Evolutionary conservation across 1,140 invertebrate genomes (phyloP), one percentile per base, ranked within the genome.

Genomic region (Notospermus geniculatus): DNA sequence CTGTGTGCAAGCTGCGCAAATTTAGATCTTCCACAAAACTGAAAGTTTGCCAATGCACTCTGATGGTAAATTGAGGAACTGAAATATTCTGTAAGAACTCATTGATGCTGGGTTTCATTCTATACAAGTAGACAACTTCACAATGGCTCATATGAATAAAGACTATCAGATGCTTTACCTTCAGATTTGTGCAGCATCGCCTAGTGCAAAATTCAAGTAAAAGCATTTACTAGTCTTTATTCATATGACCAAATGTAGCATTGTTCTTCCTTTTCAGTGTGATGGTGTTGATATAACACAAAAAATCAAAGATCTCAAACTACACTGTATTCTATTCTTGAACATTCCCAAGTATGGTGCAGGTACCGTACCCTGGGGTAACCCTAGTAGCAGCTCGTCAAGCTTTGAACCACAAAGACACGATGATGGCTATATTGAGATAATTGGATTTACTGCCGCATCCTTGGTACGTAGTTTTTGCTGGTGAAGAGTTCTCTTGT

Each of bases 301-400:
- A 1, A 93, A 94, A 74, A 84, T 98, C 15, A 90, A 92, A 72
- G 95, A 98, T 71, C 87, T 94, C 65, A 92, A 93, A 81, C 90
- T 97, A 29, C 94, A 97, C 80, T 95, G 93, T 36, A 89, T 98
- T 53, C 88, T 98, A 11, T 97, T 98, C 78, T 86, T 98, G 57
- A 97, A 97, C 82, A 97, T 97, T 86, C 90, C 87, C 75, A 93
- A 90, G 90, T 98, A 98, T 83, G 92, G 93, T 45, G 95, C 94
- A 65, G 95, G 96, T 32, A 98, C 95, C 0, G 89, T 90, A 77
- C 96, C 96, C 1, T 98, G 96, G 96, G 93, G 92, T 65, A 78
- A 76, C 63, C 74, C 80, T 2, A 77, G 71, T 66, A 66, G 69
- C 32, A 77, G 71, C 66, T 65, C 68, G 28, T 58, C 69, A 13